Conservation (phyloP, 2,797 vertebrate species). For the Petrocephalus sullivani region DNA sequence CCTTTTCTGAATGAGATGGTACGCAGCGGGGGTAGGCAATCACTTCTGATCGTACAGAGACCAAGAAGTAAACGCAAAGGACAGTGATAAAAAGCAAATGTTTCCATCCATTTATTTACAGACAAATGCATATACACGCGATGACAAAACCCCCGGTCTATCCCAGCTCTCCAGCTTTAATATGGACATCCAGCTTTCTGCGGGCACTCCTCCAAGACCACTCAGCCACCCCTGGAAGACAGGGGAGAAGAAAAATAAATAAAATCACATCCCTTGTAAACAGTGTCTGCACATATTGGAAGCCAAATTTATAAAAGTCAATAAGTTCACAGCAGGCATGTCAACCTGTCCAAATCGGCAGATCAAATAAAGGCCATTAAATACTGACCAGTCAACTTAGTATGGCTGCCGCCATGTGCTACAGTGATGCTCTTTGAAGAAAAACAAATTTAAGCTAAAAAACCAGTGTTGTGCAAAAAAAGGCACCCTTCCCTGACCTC, state of each 20-base stretch:
- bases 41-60: background rate
- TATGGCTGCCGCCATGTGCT: background rate
- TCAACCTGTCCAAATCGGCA: background rate
- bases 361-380: background rate
- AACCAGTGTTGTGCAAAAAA: background rate
- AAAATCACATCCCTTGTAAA: background rate
- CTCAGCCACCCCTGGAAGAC: constrained; percentile 60
- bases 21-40: background rate
- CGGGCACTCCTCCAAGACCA: background rate
- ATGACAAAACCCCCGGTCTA: constrained; percentile 41
- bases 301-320: background rate
- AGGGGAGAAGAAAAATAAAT: constrained; percentile 19
- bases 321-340: background rate
- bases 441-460: background rate
- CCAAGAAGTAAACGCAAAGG: background rate
- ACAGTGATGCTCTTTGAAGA: background rate
- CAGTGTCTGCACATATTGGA: background rate
- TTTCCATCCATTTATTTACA: constrained; percentile 42
- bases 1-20: background rate
- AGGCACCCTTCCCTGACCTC: background rate
- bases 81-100: constrained; percentile 5
- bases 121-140: constrained; percentile 54
- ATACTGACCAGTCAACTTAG: background rate
- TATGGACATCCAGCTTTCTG: constrained; percentile 16
- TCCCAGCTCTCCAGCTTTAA: constrained; percentile 33